Percentiles rank a stretch among this genome's conserved stretches.
phyloP scores from a whole-genome alignment of 1,140 invertebrate species.

The Drosophila pseudoananassae region DNA sequence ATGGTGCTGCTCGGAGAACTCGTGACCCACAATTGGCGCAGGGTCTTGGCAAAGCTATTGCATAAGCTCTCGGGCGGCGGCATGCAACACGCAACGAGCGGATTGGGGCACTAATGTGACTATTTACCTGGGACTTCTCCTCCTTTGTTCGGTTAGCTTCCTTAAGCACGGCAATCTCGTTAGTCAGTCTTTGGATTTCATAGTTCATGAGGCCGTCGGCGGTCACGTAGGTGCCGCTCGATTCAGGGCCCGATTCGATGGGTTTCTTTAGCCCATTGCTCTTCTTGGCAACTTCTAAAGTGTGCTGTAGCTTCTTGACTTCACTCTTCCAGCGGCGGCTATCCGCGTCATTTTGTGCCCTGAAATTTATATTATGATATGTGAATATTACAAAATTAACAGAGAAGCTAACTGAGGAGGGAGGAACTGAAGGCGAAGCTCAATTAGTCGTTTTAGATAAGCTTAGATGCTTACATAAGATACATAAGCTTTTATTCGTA shows the following conservation, averaged over 20 bases:
- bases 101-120: not conserved
- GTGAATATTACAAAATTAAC: no score
- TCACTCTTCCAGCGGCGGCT: conserved; percentile 80
- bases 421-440: no score
- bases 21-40: conserved; percentile 46
- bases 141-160: conserved; percentile 80
- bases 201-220: conserved; percentile 71
- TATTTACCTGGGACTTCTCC: conserved; percentile 78
- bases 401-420: no score
- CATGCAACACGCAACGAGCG: conserved; percentile 52
- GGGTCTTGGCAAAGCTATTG: conserved; percentile 43
- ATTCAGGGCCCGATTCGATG: conserved; percentile 49
- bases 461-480: no score
- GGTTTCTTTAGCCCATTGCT: conserved; percentile 53
- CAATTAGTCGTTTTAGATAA: no score
- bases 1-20: conserved; percentile 59
- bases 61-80: conserved; percentile 17
- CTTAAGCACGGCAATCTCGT: conserved; percentile 78
- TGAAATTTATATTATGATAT: not conserved
- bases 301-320: conserved; percentile 77
- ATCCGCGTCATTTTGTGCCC: conserved; percentile 81
- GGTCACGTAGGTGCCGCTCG: conserved; percentile 47
- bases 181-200: conserved; percentile 84
- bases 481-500: no score
- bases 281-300: conserved; percentile 70